Evolutionary conservation across 2,888 invertebrate genomes (phyloP).

Genomic region (Ophion costatus): DNA sequence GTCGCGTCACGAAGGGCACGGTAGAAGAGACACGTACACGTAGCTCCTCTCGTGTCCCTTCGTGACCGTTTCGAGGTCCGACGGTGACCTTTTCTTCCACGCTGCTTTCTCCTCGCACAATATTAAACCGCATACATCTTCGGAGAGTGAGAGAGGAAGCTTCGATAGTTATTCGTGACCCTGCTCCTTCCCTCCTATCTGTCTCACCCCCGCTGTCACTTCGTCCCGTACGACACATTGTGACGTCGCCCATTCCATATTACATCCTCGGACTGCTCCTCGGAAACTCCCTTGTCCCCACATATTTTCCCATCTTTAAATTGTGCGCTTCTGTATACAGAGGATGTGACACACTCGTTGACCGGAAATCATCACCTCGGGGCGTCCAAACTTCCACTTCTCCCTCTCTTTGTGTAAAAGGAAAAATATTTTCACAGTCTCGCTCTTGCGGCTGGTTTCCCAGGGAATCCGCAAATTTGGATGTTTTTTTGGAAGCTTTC

Average conservation of each 20-base stretch:
- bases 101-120: slow-evolving; percentile 72
- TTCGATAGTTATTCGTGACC: slow-evolving; percentile 65
- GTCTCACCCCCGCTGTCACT: not conserved
- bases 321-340: slow-evolving; percentile 8
- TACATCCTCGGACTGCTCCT: not conserved
- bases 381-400: slow-evolving; percentile 3
- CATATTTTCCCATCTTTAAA: slow-evolving; percentile 19
- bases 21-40: slow-evolving; percentile 57
- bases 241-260: slow-evolving; percentile 45
- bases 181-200: not conserved
- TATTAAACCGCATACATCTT: slow-evolving; percentile 82
- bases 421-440: slow-evolving; percentile 29
- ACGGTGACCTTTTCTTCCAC: slow-evolving; percentile 73
- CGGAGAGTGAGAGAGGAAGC: slow-evolving; percentile 70
- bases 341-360: slow-evolving; percentile 21
- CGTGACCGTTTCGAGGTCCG: slow-evolving; percentile 46
- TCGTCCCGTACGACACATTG: not conserved
- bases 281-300: not conserved
- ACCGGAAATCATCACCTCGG: slow-evolving; percentile 57
- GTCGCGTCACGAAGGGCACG: slow-evolving; percentile 48
- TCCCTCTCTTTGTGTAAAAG: not conserved
- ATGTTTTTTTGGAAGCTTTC: not conserved
- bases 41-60: slow-evolving; percentile 51
- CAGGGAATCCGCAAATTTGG: not conserved
- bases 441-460: not conserved